Base-by-base conservation (phyloP, 1,140 invertebrate species). In the Drosophila persimilis region DNA sequence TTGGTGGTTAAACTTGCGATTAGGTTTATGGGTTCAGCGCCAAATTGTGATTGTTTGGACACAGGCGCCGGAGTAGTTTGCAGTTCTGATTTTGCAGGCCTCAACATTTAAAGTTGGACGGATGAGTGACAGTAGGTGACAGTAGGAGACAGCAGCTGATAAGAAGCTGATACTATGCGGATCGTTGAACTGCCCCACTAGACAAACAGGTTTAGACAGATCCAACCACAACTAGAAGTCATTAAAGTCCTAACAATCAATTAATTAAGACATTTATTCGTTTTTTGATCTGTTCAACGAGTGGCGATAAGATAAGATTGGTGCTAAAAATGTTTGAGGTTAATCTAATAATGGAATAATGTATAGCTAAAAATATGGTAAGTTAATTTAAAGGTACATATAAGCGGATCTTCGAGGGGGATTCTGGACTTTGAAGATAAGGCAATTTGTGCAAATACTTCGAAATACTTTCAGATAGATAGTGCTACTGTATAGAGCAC, bases 151-250 rank as follows among this genome's bases (percentile, higher is more conserved):
- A 35, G 11, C 35, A 26, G 45, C 35, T 57, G 66, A 70, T 70
- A 57, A 70, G 66, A 70, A 39, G 3, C 35, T 69, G 11, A 26
- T 69, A 35, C 35, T 26, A 11, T 35, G 44, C 66, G 66, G 66
- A 70, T 57, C 66, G 50, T 70, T 70, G 66, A 70, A 70, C 66
- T 67, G 44, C 41, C 47, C 63, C 35, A 8, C 44, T 31, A 69
- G 35, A 39, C 52, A 55, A 41, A 56, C 56, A 69, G 29, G 59
- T 9, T 43, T 35, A 13, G 31, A 53, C 44, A 53, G 11, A 39
- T 13, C 11, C 35, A 39, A 11, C 35, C 35, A 13, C 35, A 39
- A 39, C 35, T 39, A 13, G 35, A 3, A 13, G 35, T 39, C 35
- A 65, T 45, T 54, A 55, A 39, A 45, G 48, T 44, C 26, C 48